These are phyloP conservation scores for Bombus cullumanus DNA, from an alignment of 1,140 invertebrate species.

Conservation along the genomic window DNA sequence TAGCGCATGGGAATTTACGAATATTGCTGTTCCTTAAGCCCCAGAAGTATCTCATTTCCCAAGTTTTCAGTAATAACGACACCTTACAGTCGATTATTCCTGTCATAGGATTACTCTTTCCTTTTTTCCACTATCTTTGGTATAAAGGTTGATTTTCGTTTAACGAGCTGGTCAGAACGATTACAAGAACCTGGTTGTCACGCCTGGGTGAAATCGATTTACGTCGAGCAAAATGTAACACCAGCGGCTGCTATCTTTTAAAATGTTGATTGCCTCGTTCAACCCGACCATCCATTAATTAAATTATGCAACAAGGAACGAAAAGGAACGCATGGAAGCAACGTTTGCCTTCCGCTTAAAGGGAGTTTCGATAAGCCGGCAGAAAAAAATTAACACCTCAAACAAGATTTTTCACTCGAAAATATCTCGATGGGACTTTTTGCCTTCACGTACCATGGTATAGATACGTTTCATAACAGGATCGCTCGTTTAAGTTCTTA, in stretches of 20 bases:
- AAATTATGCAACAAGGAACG: not conserved
- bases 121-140: not conserved
- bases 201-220: not conserved
- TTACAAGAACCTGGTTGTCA: not conserved
- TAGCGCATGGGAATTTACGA: conserved; percentile 54
- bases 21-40: conserved; percentile 62
- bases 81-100: conserved; percentile 25
- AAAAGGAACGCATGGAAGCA: not conserved
- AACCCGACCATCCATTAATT: not conserved
- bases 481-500: conserved; percentile 38
- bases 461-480: conserved; percentile 31
- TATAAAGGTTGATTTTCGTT: conserved; percentile 9
- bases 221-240: not conserved
- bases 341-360: not conserved
- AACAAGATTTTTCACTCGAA: not conserved
- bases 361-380: not conserved
- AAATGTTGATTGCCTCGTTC: conserved; percentile 21
- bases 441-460: not conserved
- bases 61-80: conserved; percentile 42
- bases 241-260: not conserved
- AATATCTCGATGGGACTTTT: not conserved
- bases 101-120: not conserved
- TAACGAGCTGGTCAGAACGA: not conserved
- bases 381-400: too few relatives aligned
- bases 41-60: conserved; percentile 42